Base-by-base conservation (phyloP, 1,140 invertebrate genomes). In the Hesperophylax magnus region DNA sequence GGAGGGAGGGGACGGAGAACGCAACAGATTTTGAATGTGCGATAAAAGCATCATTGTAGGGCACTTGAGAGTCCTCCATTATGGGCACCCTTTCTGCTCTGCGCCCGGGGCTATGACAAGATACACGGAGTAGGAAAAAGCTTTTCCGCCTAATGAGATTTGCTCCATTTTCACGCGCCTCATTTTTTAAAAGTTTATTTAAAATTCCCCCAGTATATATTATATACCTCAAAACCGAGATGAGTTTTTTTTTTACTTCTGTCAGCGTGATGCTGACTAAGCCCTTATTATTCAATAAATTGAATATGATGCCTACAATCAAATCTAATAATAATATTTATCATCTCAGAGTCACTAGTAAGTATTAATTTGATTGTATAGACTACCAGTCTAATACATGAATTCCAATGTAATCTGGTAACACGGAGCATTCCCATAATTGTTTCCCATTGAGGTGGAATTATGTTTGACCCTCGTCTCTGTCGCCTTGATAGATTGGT, bases 1-100 rank as follows among this genome's bases (percentile, higher is more conserved):
- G 47, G 20, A 24, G 31, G 7, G 52, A 3, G 34, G 47, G 34
- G 31, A 7, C 14, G n/a, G 31, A 56, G 39, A 24, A 69, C 53
- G 61, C 65, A 79, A 79, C 67, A 79, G 77, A 79, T 79, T 78
- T 72, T 71, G 27, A 72, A 79, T 79, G 67, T 20, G 77, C 67
- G 77, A 79, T 79, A 79, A 79, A 79, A 60, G 52, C 60, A 24
- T 72, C 60, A 52, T 72, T 79, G 65, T 65, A 54, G 53, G 22
- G 53, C 77, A 79, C 53, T 72, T 71, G 77, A 79, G 67, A 34
- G 67, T n/a, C 52, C 77, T 60, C 56, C 65, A 79, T 71, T 79
- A 71, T 27, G 24, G 39, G 39, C 6, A 54, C 31, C 75, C 72
- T 60, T 72, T 24, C 11, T 60, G 9, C 27, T 75, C 52, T 14